Evolutionary conservation across 2,888 invertebrate genomes (phyloP), one percentile per base, ranked within the genome.

Genomic region (Aphelenchoides bicaudatus): DNA sequence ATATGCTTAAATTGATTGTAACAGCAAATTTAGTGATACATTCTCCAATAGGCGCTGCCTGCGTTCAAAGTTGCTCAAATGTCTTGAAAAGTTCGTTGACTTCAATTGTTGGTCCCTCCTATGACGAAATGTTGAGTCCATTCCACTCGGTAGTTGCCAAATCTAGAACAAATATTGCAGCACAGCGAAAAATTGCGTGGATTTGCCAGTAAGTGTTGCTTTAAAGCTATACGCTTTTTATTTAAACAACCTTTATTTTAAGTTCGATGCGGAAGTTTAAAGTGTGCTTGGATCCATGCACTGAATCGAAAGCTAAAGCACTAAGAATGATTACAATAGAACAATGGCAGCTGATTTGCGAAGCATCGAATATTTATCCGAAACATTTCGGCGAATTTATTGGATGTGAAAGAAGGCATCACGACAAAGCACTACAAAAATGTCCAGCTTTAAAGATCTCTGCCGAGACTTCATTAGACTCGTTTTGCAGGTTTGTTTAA

Each of bases 91-190:
- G 52, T 25, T 63, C 63, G 2, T 28, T 59, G 21, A 43, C 63
- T 1, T 59, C 59, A 16, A 59, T 59, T 13, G 37, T 59, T 19
- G 59, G 59, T 5, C 27, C 47, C 34, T 57, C 57, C 13, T 29
- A 38, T 19, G 62, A 59, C n/a, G 51, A 63, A 38, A 34, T 59
- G 21, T 34, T 59, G 59, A 63, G 62, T 2, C 62, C 62, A 23
- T 65, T 62, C 39, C 62, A 62, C 49, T 48, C 65, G 6, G 43
- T 67, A 19, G 39, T 59, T 43, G 58, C 52, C 51, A 61, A 63
- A 38, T 55, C 56, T 48, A 30, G 50, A 34, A 66, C 43, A 19
- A 57, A 49, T 25, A n/a, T 30, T 13, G 58, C 43, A 13, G 61
- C 57, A 46, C 39, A 56, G 23, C 39, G 58, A 39, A 54, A 66